A percentile compares a stretch with the other conserved stretches of the same genome.
Evolutionary conservation across 1,140 invertebrate genomes (phyloP).

Genomic region (Octopus bimaculoides): DNA sequence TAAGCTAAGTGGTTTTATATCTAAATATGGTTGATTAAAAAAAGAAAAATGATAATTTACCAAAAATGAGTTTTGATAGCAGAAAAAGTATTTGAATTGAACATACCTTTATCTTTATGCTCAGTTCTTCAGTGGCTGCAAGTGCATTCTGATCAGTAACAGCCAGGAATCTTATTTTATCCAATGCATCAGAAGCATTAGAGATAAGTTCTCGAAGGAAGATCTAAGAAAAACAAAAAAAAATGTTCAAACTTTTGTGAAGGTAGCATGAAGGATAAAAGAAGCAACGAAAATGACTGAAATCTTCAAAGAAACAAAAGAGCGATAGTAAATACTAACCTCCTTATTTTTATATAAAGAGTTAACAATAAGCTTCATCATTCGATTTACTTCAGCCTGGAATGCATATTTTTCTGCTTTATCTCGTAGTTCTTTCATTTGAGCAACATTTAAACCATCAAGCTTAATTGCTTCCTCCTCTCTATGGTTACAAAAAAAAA

Average conservation of each 20-base stretch:
- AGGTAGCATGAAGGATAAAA: not conserved
- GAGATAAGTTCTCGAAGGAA: slow-evolving; percentile 96
- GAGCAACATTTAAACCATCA: slow-evolving; percentile 91
- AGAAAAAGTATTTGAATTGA: not conserved
- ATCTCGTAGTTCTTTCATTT: slow-evolving; percentile 83
- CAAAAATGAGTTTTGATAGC: no score
- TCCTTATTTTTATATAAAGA: slow-evolving; percentile 98
- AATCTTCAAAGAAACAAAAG: not conserved
- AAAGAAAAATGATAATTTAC: no score
- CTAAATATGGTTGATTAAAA: no score
- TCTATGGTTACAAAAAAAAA: slow-evolving; percentile 55
- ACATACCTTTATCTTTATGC: slow-evolving; percentile 83
- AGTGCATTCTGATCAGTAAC: slow-evolving; percentile 82
- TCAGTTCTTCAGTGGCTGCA: slow-evolving; percentile 76
- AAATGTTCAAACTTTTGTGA: slow-evolving; percentile 4
- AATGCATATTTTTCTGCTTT: slow-evolving; percentile 91
- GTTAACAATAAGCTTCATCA: slow-evolving; percentile 99
- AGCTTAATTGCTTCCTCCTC: slow-evolving; percentile 97
- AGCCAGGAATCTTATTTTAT: slow-evolving; percentile 73
- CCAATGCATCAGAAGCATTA: slow-evolving; percentile 66
- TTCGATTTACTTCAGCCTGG: slow-evolving; percentile 93
- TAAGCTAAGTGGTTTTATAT: no score
- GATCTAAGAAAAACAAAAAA: slow-evolving; percentile 66
- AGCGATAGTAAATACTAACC: slow-evolving; percentile 56
- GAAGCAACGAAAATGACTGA: not conserved